These are phyloP conservation scores for Cetonia aurata DNA, from an alignment of 2,888 invertebrate species.

Conservation along the genomic window DNA sequence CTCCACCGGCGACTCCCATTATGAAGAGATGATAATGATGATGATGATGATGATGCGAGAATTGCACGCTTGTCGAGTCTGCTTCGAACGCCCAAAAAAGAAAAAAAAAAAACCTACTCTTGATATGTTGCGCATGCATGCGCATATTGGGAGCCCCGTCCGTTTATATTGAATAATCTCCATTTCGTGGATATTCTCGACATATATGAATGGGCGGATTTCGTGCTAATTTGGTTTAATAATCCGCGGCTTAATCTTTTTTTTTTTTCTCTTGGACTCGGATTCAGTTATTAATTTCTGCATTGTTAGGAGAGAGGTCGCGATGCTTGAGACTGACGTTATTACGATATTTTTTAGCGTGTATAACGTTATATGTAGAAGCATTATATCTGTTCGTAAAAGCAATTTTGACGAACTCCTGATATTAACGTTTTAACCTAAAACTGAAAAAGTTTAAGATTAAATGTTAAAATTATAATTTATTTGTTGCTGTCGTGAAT, in stretches of 20 bases:
- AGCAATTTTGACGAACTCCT: too few relatives aligned
- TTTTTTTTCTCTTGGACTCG: constrained; percentile 7
- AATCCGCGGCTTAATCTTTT: constrained; percentile 30
- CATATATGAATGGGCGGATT: constrained; percentile 28
- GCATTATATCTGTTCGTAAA: too few relatives aligned
- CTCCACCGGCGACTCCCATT: constrained; percentile 13
- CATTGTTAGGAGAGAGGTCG: not conserved
- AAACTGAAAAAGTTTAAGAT: not conserved
- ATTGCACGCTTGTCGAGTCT: constrained; percentile 12
- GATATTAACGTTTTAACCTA: not conserved
- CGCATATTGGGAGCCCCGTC: not conserved
- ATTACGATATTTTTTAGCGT: not conserved
- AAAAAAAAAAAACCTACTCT: constrained; percentile 5
- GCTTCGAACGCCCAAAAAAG: not conserved
- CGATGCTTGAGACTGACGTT: not conserved
- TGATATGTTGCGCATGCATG: constrained; percentile 18
- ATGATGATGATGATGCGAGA: constrained; percentile 33
- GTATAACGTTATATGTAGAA: not conserved
- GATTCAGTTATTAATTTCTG: constrained; percentile 9
- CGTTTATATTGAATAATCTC: constrained; percentile 34
- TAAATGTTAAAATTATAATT: constrained; percentile 2
- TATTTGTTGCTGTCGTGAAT: too few relatives aligned
- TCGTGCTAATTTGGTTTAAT: constrained; percentile 37
- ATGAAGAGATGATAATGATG: constrained; percentile 12
- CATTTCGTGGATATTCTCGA: constrained; percentile 14